Percentiles rank a stretch among this genome's conserved stretches.
Conservation (phyloP, 1,140 invertebrate species). For the Drosophila erecta region DNA sequence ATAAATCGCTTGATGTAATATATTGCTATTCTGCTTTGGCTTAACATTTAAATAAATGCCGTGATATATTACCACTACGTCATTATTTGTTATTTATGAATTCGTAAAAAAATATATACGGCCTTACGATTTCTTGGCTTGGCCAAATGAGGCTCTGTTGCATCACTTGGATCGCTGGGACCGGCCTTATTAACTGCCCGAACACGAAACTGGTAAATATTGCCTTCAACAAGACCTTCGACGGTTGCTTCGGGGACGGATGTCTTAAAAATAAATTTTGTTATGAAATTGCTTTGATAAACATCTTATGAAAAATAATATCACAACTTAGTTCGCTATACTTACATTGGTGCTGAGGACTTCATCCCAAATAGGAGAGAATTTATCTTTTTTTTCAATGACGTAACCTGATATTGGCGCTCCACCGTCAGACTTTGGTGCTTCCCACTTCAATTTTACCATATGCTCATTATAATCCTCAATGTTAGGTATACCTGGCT, state of each 20-base stretch:
- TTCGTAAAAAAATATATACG: background rate
- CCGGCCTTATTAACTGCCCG: slow-evolving; percentile 97
- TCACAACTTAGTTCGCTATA: background rate
- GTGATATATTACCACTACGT: slow-evolving; percentile 3
- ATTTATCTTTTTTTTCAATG: slow-evolving; percentile 98
- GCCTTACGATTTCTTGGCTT: slow-evolving; percentile 95
- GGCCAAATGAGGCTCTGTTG: slow-evolving; percentile 93
- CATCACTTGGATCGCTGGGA: slow-evolving; percentile 94
- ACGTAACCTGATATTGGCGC: slow-evolving; percentile 98
- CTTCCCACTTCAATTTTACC: slow-evolving; percentile 96
- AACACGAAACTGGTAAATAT: slow-evolving; percentile 96
- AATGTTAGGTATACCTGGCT: slow-evolving; percentile 94
- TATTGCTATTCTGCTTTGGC: slow-evolving; percentile 43
- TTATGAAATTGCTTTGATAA: background rate
- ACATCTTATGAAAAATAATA: background rate
- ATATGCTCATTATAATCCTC: slow-evolving; percentile 97
- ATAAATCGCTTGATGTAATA: slow-evolving; percentile 12
- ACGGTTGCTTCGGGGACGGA: slow-evolving; percentile 93
- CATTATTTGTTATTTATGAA: background rate
- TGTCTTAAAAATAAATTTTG: slow-evolving; percentile 85
- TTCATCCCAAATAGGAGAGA: slow-evolving; percentile 94
- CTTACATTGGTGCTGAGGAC: slow-evolving; percentile 91
- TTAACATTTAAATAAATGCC: slow-evolving; percentile 47
- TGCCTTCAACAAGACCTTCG: slow-evolving; percentile 94
- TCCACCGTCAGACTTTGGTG: slow-evolving; percentile 95